These are phyloP conservation scores for Drosophila macrothrix DNA, from an alignment of 2,888 invertebrate genomes.

Conservation along the genomic window DNA sequence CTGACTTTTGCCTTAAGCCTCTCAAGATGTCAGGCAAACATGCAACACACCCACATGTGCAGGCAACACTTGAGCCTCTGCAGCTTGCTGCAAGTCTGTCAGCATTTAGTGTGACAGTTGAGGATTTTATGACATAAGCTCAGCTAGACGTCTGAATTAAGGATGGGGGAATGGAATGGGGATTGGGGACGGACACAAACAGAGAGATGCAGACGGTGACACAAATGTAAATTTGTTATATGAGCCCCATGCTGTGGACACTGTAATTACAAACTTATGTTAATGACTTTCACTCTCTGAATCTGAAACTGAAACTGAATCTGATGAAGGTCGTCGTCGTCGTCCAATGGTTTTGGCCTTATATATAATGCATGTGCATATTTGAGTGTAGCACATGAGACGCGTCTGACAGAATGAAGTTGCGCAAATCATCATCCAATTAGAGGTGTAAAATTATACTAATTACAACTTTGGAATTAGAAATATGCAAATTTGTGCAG, in stretches of 20 bases:
- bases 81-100: conserved; percentile 9
- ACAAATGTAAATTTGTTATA: conserved; percentile 31
- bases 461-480: conserved; percentile 80
- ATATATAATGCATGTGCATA: conserved; percentile 40
- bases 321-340: conserved; percentile 68
- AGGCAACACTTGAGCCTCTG: conserved; percentile 25
- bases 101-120: conserved; percentile 12
- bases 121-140: conserved; percentile 31
- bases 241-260: conserved; percentile 28
- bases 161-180: neutral
- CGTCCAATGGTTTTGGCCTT: conserved; percentile 36
- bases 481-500: conserved; percentile 73
- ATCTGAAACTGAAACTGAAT: neutral
- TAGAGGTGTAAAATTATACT: conserved; percentile 80
- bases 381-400: conserved; percentile 36
- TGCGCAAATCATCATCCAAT: conserved; percentile 79
- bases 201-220: neutral
- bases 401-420: conserved; percentile 64
- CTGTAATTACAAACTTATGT: conserved; percentile 67
- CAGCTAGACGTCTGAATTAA: conserved; percentile 35
- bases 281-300: conserved; percentile 74
- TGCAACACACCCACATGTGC: conserved; percentile 1
- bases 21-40: conserved; percentile 27
- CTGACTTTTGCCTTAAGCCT: conserved; percentile 23
- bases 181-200: neutral